Evolutionary conservation across 2,797 vertebrate species (phyloP).

Genomic region (Lepus townsendii): DNA sequence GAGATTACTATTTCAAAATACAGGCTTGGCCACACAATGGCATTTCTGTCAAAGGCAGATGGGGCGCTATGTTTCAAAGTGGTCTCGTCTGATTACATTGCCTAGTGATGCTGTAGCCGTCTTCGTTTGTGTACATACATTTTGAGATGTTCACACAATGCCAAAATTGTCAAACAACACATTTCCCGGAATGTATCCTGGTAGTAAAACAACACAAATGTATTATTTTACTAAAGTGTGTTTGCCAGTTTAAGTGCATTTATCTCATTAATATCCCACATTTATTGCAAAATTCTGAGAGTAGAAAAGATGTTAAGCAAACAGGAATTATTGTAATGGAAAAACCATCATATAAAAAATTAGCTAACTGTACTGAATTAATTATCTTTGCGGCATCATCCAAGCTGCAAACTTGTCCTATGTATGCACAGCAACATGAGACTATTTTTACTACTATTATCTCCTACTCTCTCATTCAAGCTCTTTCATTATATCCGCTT

Average conservation of each 20-base stretch:
- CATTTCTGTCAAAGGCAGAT: too few species aligned
- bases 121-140: too few species aligned
- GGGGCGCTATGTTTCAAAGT: too few species aligned
- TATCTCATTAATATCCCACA: not conserved
- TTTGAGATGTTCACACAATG: too few species aligned
- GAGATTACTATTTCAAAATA: not conserved
- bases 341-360: not conserved
- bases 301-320: not conserved
- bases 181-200: too few species aligned
- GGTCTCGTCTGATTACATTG: too few species aligned
- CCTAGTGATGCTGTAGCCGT: too few species aligned
- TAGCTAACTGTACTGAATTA: not conserved
- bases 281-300: not conserved
- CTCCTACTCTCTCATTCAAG: not conserved
- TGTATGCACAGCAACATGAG: not conserved
- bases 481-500: not conserved
- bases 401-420: not conserved
- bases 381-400: not conserved
- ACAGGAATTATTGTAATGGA: not conserved
- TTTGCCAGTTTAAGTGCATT: too few species aligned
- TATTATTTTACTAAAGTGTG: too few species aligned
- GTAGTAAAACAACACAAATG: too few species aligned
- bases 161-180: too few species aligned
- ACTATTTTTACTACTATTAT: not conserved
- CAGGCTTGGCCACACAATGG: too few species aligned